Evolutionary conservation across 2,113 vertebrate genomes (phyloP).

Genomic region (Gymnorhina tibicen): DNA sequence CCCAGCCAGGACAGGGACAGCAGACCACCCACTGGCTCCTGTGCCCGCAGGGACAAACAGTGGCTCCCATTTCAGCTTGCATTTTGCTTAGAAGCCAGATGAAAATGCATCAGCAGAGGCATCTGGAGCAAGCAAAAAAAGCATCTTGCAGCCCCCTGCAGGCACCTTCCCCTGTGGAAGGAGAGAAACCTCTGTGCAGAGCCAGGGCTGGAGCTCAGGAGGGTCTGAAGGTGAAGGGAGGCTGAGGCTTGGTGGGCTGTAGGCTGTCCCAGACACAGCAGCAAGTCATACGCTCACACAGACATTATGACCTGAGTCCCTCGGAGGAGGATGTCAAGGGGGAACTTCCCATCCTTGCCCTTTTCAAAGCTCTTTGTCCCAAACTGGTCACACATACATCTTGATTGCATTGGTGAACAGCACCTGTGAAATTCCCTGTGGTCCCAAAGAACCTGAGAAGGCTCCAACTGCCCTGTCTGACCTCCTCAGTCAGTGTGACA

Average conservation of each 20-base stretch:
- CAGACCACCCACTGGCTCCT: accelerated
- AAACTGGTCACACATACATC: not conserved
- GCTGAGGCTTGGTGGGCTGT: not conserved
- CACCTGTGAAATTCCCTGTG: not conserved
- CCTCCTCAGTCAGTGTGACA: not conserved
- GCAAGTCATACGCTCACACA: accelerated
- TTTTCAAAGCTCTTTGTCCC: not conserved
- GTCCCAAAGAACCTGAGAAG: not conserved
- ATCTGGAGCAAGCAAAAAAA: not conserved
- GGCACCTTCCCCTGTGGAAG: not conserved
- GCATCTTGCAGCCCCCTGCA: not conserved
- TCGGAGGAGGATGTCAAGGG: not conserved
- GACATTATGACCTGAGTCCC: not conserved
- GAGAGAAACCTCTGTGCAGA: not conserved
- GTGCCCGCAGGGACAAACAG: not conserved
- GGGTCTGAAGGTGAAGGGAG: accelerated
- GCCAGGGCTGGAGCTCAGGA: not conserved
- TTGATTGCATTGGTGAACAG: not conserved
- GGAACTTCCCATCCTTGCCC: not conserved
- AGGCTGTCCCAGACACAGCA: not conserved
- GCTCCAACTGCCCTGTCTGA: not conserved
- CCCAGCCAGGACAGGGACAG: not conserved
- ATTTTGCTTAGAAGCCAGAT: not conserved
- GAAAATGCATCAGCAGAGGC: not conserved
- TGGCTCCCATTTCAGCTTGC: not conserved